Conservation (phyloP, 2,888 invertebrate species). For the Melanargia galathea region DNA sequence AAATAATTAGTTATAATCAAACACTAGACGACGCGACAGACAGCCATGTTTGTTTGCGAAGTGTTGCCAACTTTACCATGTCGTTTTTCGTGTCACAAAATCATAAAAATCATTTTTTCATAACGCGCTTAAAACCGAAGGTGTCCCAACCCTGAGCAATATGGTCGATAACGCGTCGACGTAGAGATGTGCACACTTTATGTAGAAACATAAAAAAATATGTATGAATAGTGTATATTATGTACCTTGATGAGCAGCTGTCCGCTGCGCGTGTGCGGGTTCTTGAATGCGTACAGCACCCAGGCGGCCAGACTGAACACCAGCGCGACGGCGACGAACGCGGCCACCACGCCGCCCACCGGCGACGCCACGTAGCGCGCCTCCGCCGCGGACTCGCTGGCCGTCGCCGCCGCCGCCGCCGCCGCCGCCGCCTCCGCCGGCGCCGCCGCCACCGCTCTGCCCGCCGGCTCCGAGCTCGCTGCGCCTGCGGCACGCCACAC, state of each 20-base stretch:
- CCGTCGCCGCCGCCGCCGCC: not conserved
- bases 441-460: slow-evolving; percentile 19
- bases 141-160: too few relatives aligned
- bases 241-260: slow-evolving; percentile 96
- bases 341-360: slow-evolving; percentile 81
- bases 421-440: not conserved
- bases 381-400: slow-evolving; percentile 22
- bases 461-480: slow-evolving; percentile 35
- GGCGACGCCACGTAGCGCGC: slow-evolving; percentile 45
- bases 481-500: not conserved
- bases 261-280: slow-evolving; percentile 97
- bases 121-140: too few relatives aligned
- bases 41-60: too few relatives aligned
- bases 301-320: slow-evolving; percentile 88
- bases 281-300: slow-evolving; percentile 96
- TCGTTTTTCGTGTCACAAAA: too few relatives aligned
- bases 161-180: too few relatives aligned
- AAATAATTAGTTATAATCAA: too few relatives aligned
- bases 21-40: too few relatives aligned
- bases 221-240: too few relatives aligned
- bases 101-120: too few relatives aligned
- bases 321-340: slow-evolving; percentile 86
- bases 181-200: too few relatives aligned
- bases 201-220: too few relatives aligned
- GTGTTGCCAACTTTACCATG: too few relatives aligned